phyloP scores from a whole-genome alignment of 2,888 invertebrate species.

The Erynnis tages region DNA sequence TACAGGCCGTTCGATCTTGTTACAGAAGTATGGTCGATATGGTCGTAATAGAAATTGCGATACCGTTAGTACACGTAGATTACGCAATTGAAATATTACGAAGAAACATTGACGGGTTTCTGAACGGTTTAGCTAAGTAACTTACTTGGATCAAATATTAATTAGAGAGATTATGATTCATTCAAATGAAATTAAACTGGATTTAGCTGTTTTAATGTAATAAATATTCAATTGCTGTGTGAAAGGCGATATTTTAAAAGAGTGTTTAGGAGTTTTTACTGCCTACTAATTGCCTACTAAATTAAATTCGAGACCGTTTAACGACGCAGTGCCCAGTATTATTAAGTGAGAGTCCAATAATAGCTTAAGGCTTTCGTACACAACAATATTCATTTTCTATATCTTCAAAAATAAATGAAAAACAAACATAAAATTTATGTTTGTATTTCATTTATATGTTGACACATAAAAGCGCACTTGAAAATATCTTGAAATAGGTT shows the following conservation, averaged over 20 bases:
- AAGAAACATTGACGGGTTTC: too few relatives aligned
- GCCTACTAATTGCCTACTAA: constrained; percentile 23
- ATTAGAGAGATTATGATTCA: too few relatives aligned
- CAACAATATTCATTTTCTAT: not conserved
- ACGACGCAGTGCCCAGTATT: constrained; percentile 22
- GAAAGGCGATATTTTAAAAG: constrained; percentile 20
- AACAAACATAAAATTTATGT: too few relatives aligned
- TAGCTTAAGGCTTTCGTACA: constrained; percentile 19
- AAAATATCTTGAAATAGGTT: too few relatives aligned
- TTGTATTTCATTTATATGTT: too few relatives aligned
- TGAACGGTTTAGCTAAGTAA: too few relatives aligned
- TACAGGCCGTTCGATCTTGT: constrained; percentile 22
- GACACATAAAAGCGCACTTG: too few relatives aligned
- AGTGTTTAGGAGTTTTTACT: constrained; percentile 22
- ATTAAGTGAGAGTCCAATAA: constrained; percentile 21
- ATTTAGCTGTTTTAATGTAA: constrained; percentile 14
- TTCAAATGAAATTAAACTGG: constrained; percentile 3
- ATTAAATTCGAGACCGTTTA: constrained; percentile 23
- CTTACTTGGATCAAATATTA: too few relatives aligned
- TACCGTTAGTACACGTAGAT: not conserved
- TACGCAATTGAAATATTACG: not conserved
- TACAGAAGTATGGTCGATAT: too few relatives aligned
- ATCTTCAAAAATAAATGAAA: too few relatives aligned
- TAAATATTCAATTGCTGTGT: constrained; percentile 22
- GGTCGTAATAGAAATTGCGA: constrained; percentile 3